Conservation (phyloP, 2,113 vertebrate species). For the Halichoeres trimaculatus region DNA sequence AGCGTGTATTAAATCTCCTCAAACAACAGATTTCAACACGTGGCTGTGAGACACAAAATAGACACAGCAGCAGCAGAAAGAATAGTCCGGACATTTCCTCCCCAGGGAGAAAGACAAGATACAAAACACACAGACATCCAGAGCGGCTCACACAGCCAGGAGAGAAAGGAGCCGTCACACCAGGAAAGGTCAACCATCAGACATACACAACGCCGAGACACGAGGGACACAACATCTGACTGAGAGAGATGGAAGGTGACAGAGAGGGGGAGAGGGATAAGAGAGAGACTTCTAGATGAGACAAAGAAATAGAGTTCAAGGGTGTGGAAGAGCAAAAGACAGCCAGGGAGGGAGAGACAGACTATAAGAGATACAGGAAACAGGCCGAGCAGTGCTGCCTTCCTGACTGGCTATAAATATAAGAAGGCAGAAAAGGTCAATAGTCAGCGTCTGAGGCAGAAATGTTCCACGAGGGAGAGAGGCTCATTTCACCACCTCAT, state of each 20-base stretch:
- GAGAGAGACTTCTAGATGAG: constrained; percentile 54
- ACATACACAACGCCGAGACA: constrained; percentile 73
- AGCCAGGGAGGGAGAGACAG: constrained; percentile 58
- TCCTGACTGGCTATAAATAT: constrained; percentile 76
- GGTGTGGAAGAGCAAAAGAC: constrained; percentile 65
- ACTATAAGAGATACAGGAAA: constrained; percentile 73
- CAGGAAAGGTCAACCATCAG: constrained; percentile 84
- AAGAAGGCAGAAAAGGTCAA: constrained; percentile 77
- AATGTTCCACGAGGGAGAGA: constrained; percentile 69
- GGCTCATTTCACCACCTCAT: constrained; percentile 68
- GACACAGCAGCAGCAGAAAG: constrained; percentile 59
- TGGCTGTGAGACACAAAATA: constrained; percentile 43
- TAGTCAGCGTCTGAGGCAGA: constrained; percentile 64
- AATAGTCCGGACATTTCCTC: constrained; percentile 60
- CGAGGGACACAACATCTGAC: constrained; percentile 67
- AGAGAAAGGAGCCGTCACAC: constrained; percentile 83
- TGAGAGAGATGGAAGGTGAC: constrained; percentile 72
- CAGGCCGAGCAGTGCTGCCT: constrained; percentile 37
- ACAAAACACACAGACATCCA: constrained; percentile 60
- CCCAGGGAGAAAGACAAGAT: constrained; percentile 32
- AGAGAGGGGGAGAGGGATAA: constrained; percentile 44
- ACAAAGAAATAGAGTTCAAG: constrained; percentile 76
- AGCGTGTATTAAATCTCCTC: not conserved
- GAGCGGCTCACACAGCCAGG: constrained; percentile 48
- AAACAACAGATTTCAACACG: not conserved